Percentiles rank a stretch among this genome's conserved stretches.
phyloP scores from a whole-genome alignment of 35 echinoderm and acorn worm species.

The Ophioderma brevispina region DNA sequence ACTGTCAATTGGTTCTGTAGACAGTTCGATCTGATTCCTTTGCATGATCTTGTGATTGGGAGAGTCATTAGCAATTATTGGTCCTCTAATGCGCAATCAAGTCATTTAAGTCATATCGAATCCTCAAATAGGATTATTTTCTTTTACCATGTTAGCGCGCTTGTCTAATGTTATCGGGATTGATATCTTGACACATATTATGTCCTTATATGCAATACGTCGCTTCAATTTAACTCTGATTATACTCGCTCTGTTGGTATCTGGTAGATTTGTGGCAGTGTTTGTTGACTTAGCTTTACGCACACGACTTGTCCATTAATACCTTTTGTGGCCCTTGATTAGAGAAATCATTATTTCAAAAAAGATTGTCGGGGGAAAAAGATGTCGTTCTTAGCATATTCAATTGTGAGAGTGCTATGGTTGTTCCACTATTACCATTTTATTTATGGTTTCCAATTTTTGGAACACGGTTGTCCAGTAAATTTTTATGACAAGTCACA shows the following conservation, averaged over 20 bases:
- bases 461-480: neutral
- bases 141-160: too few relatives aligned
- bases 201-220: conserved; percentile 55
- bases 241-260: conserved; percentile 13
- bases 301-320: conserved; percentile 66
- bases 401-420: neutral
- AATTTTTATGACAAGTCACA: neutral
- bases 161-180: neutral
- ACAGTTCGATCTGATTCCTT: neutral
- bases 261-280: conserved; percentile 37
- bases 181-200: conserved; percentile 42
- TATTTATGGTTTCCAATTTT: neutral
- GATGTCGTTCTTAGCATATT: conserved; percentile 37
- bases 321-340: conserved; percentile 34
- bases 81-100: neutral
- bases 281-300: conserved; percentile 51
- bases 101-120: neutral
- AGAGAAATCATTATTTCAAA: conserved; percentile 51
- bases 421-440: conserved; percentile 17
- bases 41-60: neutral
- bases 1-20: too few relatives aligned
- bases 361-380: conserved; percentile 21
- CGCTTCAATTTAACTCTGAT: conserved; percentile 67
- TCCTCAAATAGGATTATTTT: neutral
- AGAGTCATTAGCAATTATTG: too few relatives aligned